Evolutionary conservation across 2,797 vertebrate genomes (phyloP).

Genomic region (Manis javanica): DNA sequence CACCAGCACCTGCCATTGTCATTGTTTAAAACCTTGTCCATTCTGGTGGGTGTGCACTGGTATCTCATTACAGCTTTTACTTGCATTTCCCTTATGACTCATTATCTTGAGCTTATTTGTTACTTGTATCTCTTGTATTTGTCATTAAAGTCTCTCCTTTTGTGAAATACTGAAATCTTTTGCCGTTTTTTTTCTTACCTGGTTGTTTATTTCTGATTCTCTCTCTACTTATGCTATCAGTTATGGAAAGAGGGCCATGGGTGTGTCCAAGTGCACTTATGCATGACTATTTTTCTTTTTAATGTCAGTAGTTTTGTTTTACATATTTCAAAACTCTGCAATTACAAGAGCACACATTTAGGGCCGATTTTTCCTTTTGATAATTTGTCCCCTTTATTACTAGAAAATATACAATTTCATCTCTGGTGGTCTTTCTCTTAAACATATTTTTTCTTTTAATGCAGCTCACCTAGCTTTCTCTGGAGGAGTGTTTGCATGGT

Average conservation of each 20-base stretch:
- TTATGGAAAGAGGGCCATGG: neutral
- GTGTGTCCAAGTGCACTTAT: neutral
- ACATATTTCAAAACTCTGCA: neutral
- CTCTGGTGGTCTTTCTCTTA: neutral
- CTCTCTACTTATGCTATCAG: neutral
- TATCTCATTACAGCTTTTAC: neutral
- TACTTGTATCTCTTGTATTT: neutral
- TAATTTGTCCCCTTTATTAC: neutral
- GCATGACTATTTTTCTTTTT: neutral
- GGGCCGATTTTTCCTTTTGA: neutral
- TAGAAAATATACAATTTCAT: neutral
- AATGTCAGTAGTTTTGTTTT: neutral
- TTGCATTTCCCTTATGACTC: neutral
- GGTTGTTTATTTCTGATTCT: neutral
- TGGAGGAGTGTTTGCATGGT: neutral
- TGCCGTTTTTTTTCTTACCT: neutral
- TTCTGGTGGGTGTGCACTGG: neutral
- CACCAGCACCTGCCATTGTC: neutral
- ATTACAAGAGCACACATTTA: neutral
- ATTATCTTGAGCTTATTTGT: neutral
- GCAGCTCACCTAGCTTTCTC: neutral
- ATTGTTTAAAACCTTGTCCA: neutral
- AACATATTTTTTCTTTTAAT: slow-evolving; percentile 1
- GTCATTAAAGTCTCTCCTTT: neutral
- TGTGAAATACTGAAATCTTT: neutral